Evolutionary conservation across 2,888 invertebrate genomes (phyloP), one percentile per base, ranked within the genome.

Genomic region (Oscheius sp.): DNA sequence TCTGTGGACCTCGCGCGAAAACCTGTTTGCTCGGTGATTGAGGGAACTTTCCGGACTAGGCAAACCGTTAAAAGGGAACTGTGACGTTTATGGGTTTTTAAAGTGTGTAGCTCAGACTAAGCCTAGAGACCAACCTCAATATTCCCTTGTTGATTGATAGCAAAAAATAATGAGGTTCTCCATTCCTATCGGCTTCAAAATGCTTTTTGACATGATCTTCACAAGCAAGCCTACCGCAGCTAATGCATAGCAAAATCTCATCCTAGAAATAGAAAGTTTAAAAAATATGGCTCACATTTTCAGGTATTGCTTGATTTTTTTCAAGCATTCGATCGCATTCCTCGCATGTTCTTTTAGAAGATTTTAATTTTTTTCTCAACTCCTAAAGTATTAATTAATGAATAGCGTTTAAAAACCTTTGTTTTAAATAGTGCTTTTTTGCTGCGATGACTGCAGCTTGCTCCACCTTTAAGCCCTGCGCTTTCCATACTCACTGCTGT

Each of bases 391-490:
- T 5, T 8, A n/a, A 29, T 2, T 5, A 6, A 46, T 5, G 6
- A 45, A 53, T 37, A 17, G n/a, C 2, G 17, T 48, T 10, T 34
- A 39, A 58, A 37, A 42, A 69, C 72, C 52, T 72, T 72, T n/a
- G 12, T 33, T 5, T 58, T 65, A 58, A 72, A 37, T 12, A 69
- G 42, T 4, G 29, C 31, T 39, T 69, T 72, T 37, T 68, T 72
- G 15, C 42, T 23, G n/a, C 65, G 45, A 48, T 72, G 72, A 8
- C 20, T 0, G 37, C 72, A 72, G 20, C 45, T 27, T 1, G 57
- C 71, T 27, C 66, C 66, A n/a, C 66, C 66, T 55, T 66, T 66
- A 17, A 66, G 46, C 15, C 66, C 66, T 5, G 33, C 2, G 10
- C n/a, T 58, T 25, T 58, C 20, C 8, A 25, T 53, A 29, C 10